Base-by-base conservation (phyloP, 2,888 invertebrate species). In the Aleiodes alternator region DNA sequence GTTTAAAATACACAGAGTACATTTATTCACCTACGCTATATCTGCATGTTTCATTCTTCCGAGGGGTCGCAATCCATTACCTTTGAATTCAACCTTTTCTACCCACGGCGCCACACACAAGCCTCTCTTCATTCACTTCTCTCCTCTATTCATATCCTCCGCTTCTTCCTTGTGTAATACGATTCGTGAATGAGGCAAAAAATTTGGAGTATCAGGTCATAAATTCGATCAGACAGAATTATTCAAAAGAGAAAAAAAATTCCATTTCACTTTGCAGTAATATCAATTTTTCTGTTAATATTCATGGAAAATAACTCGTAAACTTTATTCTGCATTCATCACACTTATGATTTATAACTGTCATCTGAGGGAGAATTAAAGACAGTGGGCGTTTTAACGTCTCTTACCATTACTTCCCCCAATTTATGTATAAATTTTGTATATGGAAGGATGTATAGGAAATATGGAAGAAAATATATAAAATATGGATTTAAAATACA, bases 311-410 rank as follows among this genome's bases (percentile, higher is more conserved):
- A 38, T 80, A 82, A 80, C 23, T 57, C 34, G 57, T 57, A 57
- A 57, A 57, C 4, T 16, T 16, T 55, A 85, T 83, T 82, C 78
- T 81, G 82, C 83, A 82, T 84, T 83, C 83, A 85, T 86, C 85
- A 84, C 80, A 78, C 57, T 69, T 80, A 85, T 87, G 86, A 87
- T 87, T 87, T 85, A 87, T 80, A 80, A 78, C 80, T 82, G 78
- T 80, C 76, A 79, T 73, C 51, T 57, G 23, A 2, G 23, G 77
- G 71, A 79, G 81, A 68, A 53, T 64, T 69, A 71, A 48, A 64
- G 66, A 57, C 61, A 50, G 69, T 57, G 68, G 69, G 72, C 73
- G 75, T 50, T 74, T 48, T n/a, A 69, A 56, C 43, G 69, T 56
- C 50, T 69, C 34, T 34, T 50, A 53, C 31, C 68, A 53, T 50